These are phyloP conservation scores for Drepana arcuata DNA, from an alignment of 1,140 invertebrate genomes.

Conservation along the genomic window DNA sequence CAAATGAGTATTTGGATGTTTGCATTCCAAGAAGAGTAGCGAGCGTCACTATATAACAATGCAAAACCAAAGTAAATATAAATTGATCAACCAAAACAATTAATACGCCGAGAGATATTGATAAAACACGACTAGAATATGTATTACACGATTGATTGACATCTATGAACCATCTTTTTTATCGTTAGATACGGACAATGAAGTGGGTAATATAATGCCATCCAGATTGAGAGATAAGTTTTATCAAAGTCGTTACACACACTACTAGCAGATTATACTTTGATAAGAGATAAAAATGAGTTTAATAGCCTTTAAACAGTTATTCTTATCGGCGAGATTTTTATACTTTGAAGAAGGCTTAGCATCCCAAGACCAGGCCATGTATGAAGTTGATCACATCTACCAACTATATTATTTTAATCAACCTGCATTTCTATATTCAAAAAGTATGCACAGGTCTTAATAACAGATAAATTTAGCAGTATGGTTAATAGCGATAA, in stretches of 20 bases:
- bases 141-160: slow-evolving; percentile 34
- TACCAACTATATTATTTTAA: too few relatives aligned
- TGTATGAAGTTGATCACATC: too few relatives aligned
- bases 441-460: too few relatives aligned
- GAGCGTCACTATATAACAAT: slow-evolving; percentile 29
- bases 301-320: slow-evolving; percentile 47
- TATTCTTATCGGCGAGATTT: slow-evolving; percentile 9
- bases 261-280: slow-evolving; percentile 38
- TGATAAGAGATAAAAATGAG: slow-evolving; percentile 51
- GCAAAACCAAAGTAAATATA: slow-evolving; percentile 27
- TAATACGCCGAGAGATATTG: slow-evolving; percentile 17
- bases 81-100: slow-evolving; percentile 41
- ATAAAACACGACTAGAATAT: slow-evolving; percentile 38
- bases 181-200: slow-evolving; percentile 30
- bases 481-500: too few relatives aligned
- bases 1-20: slow-evolving; percentile 24
- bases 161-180: slow-evolving; percentile 38
- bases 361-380: too few relatives aligned
- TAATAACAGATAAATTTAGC: too few relatives aligned
- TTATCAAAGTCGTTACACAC: slow-evolving; percentile 46
- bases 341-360: too few relatives aligned
- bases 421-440: too few relatives aligned
- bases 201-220: slow-evolving; percentile 26
- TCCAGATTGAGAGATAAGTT: slow-evolving; percentile 52
- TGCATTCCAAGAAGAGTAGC: slow-evolving; percentile 28